Conservation (phyloP, 2,888 invertebrate species). For the Metacarcinus magister region DNA sequence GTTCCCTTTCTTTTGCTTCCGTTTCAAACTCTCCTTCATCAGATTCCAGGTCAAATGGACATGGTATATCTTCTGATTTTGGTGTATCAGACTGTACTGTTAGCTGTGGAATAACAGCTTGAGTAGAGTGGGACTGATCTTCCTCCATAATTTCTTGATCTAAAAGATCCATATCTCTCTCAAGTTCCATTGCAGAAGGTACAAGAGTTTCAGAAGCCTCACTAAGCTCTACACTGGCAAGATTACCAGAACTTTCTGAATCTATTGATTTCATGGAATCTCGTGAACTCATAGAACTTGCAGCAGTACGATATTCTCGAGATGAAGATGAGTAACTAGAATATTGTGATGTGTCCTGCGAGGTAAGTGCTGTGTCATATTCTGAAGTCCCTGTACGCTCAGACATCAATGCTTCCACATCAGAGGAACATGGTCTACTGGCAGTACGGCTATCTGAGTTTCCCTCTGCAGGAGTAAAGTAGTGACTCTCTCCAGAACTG, state of each 20-base stretch:
- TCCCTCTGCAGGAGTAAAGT: constrained; percentile 92
- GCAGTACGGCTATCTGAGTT: constrained; percentile 87
- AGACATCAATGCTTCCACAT: constrained; percentile 90
- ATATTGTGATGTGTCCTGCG: constrained; percentile 89
- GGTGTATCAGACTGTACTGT: constrained; percentile 81
- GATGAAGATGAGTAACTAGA: constrained; percentile 88
- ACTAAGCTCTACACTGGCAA: constrained; percentile 93
- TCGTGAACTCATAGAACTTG: constrained; percentile 93
- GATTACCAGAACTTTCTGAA: constrained; percentile 94
- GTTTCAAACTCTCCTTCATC: constrained; percentile 84
- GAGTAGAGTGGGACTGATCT: constrained; percentile 67
- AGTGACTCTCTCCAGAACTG: constrained; percentile 94
- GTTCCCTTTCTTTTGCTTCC: constrained; percentile 83
- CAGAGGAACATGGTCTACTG: constrained; percentile 93
- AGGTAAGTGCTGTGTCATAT: constrained; percentile 93
- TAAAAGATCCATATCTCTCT: constrained; percentile 86
- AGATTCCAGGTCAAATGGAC: constrained; percentile 80
- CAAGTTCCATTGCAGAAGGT: constrained; percentile 93
- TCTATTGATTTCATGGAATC: constrained; percentile 96
- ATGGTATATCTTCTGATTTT: constrained; percentile 81
- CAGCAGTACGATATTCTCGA: constrained; percentile 94
- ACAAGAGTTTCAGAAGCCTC: constrained; percentile 97
- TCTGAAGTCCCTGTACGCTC: constrained; percentile 88
- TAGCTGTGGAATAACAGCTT: constrained; percentile 79
- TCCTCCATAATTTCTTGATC: constrained; percentile 81